Percentiles rank a stretch among this genome's conserved stretches.
Evolutionary conservation across 2,888 invertebrate species (phyloP).

Genomic region (Cephonodes hylas): DNA sequence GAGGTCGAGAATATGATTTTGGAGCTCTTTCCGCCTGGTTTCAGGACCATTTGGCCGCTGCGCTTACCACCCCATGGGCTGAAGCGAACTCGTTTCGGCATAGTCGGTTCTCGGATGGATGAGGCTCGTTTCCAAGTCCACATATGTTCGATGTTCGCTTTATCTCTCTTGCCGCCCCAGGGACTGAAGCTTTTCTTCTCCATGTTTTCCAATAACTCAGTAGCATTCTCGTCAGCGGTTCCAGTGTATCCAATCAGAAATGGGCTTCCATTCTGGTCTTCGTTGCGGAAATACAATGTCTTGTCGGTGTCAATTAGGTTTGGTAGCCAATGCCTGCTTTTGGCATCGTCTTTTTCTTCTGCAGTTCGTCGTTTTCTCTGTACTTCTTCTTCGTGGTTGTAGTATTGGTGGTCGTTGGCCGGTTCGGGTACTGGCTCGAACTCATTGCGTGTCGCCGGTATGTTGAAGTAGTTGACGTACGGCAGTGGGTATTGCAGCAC

Average conservation of each 20-base stretch:
- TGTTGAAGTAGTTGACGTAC: constrained; percentile 48
- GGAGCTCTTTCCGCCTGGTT: constrained; percentile 55
- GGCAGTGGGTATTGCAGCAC: constrained; percentile 44
- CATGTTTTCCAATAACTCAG: constrained; percentile 33
- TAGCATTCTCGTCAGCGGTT: constrained; percentile 41
- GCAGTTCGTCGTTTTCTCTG: constrained; percentile 38
- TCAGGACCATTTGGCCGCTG: constrained; percentile 66
- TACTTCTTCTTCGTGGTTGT: constrained; percentile 20
- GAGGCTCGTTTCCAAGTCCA: constrained; percentile 69
- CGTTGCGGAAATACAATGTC: constrained; percentile 42
- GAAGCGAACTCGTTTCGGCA: constrained; percentile 74
- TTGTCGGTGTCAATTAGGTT: constrained; percentile 52
- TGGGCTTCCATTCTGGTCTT: constrained; percentile 33
- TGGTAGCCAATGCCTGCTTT: constrained; percentile 46
- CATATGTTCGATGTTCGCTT: constrained; percentile 46
- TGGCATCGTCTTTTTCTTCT: constrained; percentile 35
- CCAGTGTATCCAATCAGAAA: constrained; percentile 35
- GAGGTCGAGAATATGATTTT: constrained; percentile 62
- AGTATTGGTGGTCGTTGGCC: constrained; percentile 30
- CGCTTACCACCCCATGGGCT: constrained; percentile 76
- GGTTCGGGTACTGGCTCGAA: constrained; percentile 9
- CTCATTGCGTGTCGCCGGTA: constrained; percentile 26
- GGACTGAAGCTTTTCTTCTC: constrained; percentile 71
- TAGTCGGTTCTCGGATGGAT: constrained; percentile 61
- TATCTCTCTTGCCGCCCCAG: constrained; percentile 68